Evolutionary conservation across 1,140 invertebrate species (phyloP), one percentile per base, ranked within the genome.

Genomic region (Euwallacea fornicatus): DNA sequence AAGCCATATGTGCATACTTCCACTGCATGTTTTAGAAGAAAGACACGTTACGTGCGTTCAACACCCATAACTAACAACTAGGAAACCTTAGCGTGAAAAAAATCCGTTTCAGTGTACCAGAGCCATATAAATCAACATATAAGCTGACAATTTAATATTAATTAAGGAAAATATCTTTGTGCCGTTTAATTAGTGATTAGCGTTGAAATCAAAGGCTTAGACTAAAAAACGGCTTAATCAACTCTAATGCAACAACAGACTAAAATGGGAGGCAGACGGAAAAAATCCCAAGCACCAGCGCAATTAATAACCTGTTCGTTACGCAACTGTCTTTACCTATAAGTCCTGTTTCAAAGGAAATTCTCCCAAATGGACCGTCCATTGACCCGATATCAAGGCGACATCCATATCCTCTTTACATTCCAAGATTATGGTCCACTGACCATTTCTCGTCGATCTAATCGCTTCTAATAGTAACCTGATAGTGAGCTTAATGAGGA

Each of bases 61-160:
- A 50, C 46, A 50, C 46, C 46, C 46, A 50, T 50, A 60, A 41
- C 42, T 60, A 60, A 41, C 58, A 42, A 42, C 15, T 60, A 60
- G 58, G 58, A 60, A 60, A 60, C 42, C 58, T 10, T 41, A 41
- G 21, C 11, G 42, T 41, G 58, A 8, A 60, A 56, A 60, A 60
- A 60, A 56, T 60, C 58, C 58, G 42, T 60, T 60, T 60, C 58
- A 60, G 58, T 60, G 58, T 42, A 60, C 42, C 13, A 21, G 21
- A 60, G 58, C 58, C 58, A 4, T 41, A 60, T 60, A 60, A 60
- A 60, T 60, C 58, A 60, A 41, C 58, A 41, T 60, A 60, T 50
- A 50, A 42, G 58, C 58, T 60, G 58, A 60, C 58, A 60, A 60
- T 60, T 60, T 60, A 60, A 41, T 60, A 60, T 60, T 60, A 60